phyloP scores from a whole-genome alignment of 2,797 vertebrate species.

The Falco concolor region DNA sequence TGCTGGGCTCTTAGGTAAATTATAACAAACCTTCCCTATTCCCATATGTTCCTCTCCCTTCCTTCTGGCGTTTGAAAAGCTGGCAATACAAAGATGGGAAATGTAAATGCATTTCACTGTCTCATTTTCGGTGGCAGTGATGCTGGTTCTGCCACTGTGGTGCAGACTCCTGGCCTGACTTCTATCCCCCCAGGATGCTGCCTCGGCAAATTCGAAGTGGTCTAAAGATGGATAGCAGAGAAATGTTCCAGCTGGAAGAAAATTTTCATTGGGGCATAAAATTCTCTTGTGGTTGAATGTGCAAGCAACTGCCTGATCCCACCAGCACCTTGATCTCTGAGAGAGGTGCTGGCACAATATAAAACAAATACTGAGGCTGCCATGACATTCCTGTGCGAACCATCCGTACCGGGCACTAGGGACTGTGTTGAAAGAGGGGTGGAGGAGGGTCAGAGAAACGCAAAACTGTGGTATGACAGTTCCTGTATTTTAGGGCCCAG shows the following conservation, averaged over 20 bases:
- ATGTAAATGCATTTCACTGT: not conserved
- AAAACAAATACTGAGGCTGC: not conserved
- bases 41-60: constrained; percentile 16
- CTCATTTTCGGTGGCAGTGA: not conserved
- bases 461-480: not conserved
- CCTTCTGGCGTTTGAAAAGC: constrained; percentile 6
- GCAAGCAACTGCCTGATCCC: not conserved
- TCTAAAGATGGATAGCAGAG: not conserved
- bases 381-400: not conserved
- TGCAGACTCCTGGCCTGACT: not conserved
- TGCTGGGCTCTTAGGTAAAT: constrained; percentile 46
- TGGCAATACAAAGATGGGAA: not conserved
- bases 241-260: not conserved
- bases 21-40: constrained; percentile 22
- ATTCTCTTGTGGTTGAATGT: not conserved
- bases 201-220: not conserved
- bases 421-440: not conserved
- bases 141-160: not conserved
- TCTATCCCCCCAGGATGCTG: not conserved
- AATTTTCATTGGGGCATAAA: not conserved
- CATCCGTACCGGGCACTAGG: not conserved
- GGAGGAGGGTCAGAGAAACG: not conserved
- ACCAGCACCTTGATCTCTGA: not conserved
- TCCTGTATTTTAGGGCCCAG: not conserved
- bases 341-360: not conserved